Evolutionary conservation across 2,888 invertebrate species (phyloP), one percentile per base, ranked within the genome.

Genomic region (Drosophila anomalata): DNA sequence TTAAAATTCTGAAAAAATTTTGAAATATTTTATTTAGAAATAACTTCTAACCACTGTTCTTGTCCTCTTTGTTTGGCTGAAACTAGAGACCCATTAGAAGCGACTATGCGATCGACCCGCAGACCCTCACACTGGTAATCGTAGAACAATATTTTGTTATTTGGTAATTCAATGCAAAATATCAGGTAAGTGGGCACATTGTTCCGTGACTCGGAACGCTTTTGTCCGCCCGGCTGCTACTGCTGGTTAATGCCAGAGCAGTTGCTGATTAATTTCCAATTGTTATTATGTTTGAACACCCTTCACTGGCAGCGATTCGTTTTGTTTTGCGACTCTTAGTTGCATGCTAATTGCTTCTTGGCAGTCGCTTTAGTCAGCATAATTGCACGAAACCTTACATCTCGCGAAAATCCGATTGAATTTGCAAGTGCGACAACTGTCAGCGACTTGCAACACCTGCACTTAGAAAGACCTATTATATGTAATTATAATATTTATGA

Each of bases 191-290:
- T 62, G 22, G 58, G 62, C 57, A 20, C 20, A 46, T 67, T 80
- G 76, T 57, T 83, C 61, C 59, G 29, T 68, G 57, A 67, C 69
- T 68, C 52, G 77, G 51, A 71, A 75, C 77, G 68, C 55, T 17
- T 31, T n/a, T 52, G 29, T 24, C 33, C 33, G 36, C 12, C 26
- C 17, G 26, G 41, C 20, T 42, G 20, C n/a, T 41, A 46, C 26
- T 57, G 42, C 47, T 8, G 7, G 41, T 33, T 24, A 17, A 9
- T 41, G 55, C 39, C 24, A 5, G 29, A 17, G 52, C 41, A 59
- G 46, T 44, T 69, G 77, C 51, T 73, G 56, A 79, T 85, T 75
- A 79, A 69, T 73, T 81, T 82, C 52, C 73, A 82, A 77, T 79
- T 86, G 73, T 67, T 71, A 67, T 81, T 81, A 73, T 79, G 70